Evolutionary conservation across 1,140 invertebrate species (phyloP).

Genomic region (Cotesia vestalis): DNA sequence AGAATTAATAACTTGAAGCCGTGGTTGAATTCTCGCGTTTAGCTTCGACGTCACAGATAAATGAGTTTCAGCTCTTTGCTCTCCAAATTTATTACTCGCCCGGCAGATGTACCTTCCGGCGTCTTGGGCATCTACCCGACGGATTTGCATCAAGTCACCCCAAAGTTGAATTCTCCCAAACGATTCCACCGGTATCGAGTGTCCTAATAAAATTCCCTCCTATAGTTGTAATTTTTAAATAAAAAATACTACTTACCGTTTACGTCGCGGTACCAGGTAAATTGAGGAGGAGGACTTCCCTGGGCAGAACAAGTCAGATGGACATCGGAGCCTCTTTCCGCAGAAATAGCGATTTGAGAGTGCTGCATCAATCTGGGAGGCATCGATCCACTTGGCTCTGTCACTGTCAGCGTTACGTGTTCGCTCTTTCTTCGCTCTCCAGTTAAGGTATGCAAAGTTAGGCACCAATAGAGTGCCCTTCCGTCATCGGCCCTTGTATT

Average conservation of each 20-base stretch:
- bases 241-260: slow-evolving; percentile 59
- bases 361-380: slow-evolving; percentile 75
- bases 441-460: slow-evolving; percentile 77
- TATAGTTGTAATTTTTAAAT: background rate
- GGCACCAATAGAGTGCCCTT: slow-evolving; percentile 75
- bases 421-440: slow-evolving; percentile 76
- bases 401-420: slow-evolving; percentile 74
- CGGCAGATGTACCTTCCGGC: slow-evolving; percentile 82
- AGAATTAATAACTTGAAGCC: slow-evolving; percentile 84
- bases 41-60: slow-evolving; percentile 76
- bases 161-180: slow-evolving; percentile 68
- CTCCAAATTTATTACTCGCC: slow-evolving; percentile 84
- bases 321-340: slow-evolving; percentile 75
- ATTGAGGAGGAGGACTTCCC: slow-evolving; percentile 78
- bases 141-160: slow-evolving; percentile 72
- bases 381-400: slow-evolving; percentile 68
- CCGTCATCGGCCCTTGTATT: slow-evolving; percentile 74
- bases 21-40: slow-evolving; percentile 76
- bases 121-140: slow-evolving; percentile 74
- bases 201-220: slow-evolving; percentile 47
- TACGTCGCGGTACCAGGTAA: slow-evolving; percentile 77
- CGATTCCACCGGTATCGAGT: slow-evolving; percentile 69
- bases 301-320: slow-evolving; percentile 81
- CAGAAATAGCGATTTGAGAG: slow-evolving; percentile 73
- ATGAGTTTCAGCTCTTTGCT: slow-evolving; percentile 76